A percentile compares a stretch with the other conserved stretches of the same genome.
These are phyloP conservation scores for Potamilus streckersoni DNA, from an alignment of 1,140 invertebrate genomes.

Conservation along the genomic window DNA sequence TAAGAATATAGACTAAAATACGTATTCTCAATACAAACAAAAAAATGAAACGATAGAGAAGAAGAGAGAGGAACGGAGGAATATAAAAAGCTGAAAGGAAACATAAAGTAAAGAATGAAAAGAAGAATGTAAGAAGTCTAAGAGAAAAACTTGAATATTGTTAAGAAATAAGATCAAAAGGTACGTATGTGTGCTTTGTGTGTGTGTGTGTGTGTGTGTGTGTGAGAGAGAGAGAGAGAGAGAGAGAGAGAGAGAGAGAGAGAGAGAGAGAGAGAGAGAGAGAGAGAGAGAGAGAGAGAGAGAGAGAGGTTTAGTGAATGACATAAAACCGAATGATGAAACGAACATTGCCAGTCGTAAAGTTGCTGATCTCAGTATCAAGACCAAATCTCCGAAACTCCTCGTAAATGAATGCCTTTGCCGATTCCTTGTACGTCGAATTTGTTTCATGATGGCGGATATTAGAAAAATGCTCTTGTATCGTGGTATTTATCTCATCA, in stretches of 20 bases:
- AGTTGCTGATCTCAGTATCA: constrained; percentile 13
- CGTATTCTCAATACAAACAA: neutral
- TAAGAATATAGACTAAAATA: neutral
- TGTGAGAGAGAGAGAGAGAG: neutral
- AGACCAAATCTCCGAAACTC: constrained; percentile 23
- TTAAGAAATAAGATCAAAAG: neutral
- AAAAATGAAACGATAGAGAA: neutral
- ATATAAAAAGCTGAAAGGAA: too few species aligned
- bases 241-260: neutral
- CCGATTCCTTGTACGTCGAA: constrained; percentile 16
- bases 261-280: too few species aligned
- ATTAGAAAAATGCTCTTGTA: constrained; percentile 21
- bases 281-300: neutral
- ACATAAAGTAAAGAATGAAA: neutral
- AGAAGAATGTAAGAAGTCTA: neutral
- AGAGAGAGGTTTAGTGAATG: neutral
- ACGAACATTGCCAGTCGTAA: neutral
- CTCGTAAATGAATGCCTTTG: constrained; percentile 23
- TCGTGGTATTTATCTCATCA: constrained; percentile 14
- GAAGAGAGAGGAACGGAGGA: neutral
- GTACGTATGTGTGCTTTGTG: neutral
- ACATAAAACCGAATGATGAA: neutral
- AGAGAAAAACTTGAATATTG: neutral
- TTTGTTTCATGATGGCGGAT: constrained; percentile 28
- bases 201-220: neutral